These are phyloP conservation scores for Hippocampus abdominalis DNA, from an alignment of 2,113 vertebrate genomes.

Conservation along the genomic window DNA sequence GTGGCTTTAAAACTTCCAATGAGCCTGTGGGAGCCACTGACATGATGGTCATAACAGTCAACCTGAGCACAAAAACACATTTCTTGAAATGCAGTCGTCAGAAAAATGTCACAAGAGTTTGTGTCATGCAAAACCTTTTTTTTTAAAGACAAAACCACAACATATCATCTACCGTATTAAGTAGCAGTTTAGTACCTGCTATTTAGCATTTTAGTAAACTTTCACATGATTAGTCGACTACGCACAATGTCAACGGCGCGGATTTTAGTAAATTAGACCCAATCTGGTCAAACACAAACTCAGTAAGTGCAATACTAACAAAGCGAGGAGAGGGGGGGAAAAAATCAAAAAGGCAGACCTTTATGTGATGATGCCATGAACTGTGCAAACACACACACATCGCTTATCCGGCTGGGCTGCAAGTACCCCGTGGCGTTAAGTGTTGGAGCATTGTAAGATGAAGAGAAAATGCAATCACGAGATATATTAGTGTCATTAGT, in stretches of 20 bases:
- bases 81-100: background rate
- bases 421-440: conserved; percentile 21
- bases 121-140: background rate
- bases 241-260: no score
- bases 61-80: conserved; percentile 71
- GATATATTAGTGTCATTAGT: conserved; percentile 33
- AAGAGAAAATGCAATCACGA: conserved; percentile 29
- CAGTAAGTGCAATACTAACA: background rate
- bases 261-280: no score
- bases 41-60: conserved; percentile 86
- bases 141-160: no score
- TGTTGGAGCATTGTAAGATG: conserved; percentile 19
- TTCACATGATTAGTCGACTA: no score
- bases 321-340: background rate
- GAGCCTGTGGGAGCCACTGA: conserved; percentile 84
- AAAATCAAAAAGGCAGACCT: conserved; percentile 30
- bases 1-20: conserved; percentile 87
- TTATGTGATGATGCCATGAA: background rate
- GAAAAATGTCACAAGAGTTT: background rate
- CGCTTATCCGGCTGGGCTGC: conserved; percentile 13
- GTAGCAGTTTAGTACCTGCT: no score
- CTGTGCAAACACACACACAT: conserved; percentile 12
- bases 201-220: no score
- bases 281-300: background rate
- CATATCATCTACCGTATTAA: no score